phyloP scores from a whole-genome alignment of 2,113 vertebrate species.

The Regulus satrapa region DNA sequence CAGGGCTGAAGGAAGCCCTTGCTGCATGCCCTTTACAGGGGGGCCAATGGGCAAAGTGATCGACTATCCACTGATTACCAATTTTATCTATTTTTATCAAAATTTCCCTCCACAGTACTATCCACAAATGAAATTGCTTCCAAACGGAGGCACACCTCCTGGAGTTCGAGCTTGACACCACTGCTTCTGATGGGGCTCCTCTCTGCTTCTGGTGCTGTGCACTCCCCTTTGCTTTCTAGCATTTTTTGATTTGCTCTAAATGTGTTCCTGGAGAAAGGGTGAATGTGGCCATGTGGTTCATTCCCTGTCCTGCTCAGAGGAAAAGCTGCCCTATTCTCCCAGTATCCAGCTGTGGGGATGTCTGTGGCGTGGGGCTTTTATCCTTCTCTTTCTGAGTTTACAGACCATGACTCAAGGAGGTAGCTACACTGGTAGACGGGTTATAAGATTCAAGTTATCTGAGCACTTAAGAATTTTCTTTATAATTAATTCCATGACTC shows the following conservation, averaged over 20 bases:
- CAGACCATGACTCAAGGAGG: not conserved
- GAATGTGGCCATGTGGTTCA: rapidly evolving
- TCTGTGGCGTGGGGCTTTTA: not conserved
- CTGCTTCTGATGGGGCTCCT: not conserved
- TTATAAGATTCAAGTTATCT: not conserved
- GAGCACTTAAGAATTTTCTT: not conserved
- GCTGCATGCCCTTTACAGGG: rapidly evolving
- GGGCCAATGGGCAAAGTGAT: not conserved
- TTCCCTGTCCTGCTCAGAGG: not conserved
- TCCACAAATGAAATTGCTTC: not conserved
- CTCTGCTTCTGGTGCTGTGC: not conserved
- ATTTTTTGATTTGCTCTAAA: not conserved
- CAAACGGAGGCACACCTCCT: not conserved
- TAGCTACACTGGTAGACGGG: not conserved
- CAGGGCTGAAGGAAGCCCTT: not conserved
- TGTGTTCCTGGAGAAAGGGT: not conserved
- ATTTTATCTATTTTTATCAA: not conserved
- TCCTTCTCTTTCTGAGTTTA: not conserved
- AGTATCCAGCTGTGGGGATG: not conserved
- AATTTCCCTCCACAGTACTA: not conserved
- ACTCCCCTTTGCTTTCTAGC: not conserved
- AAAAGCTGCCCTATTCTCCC: not conserved
- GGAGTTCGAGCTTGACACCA: rapidly evolving
- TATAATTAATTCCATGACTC: not conserved
- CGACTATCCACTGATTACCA: not conserved